These are phyloP conservation scores for Pinna nobilis DNA, from an alignment of 1,140 invertebrate species.

Conservation along the genomic window DNA sequence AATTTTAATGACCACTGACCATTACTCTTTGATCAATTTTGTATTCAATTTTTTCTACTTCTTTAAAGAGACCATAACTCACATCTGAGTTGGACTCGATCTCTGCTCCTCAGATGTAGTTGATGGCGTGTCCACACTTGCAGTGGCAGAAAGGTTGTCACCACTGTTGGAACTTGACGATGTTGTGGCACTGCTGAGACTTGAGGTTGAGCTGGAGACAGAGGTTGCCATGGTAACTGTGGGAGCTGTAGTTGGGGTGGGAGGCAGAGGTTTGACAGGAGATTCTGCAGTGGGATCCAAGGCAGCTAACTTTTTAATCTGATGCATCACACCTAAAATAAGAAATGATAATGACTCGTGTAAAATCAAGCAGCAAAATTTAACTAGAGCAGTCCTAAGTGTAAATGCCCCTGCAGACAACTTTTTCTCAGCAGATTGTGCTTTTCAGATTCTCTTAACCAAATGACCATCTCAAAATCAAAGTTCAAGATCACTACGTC, in stretches of 20 bases:
- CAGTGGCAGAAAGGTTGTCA: constrained; percentile 27
- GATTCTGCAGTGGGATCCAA: constrained; percentile 43
- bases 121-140: constrained; percentile 35
- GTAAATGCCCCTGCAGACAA: no score
- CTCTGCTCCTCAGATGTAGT: constrained; percentile 57
- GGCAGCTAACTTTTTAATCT: constrained; percentile 80
- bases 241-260: constrained; percentile 13
- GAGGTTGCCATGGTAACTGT: constrained; percentile 20
- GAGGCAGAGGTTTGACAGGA: constrained; percentile 46
- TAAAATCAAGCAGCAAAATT: constrained; percentile 4
- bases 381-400: no score
- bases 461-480: no score
- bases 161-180: constrained; percentile 45
- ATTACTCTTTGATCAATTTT: no score
- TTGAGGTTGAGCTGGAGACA: constrained; percentile 48
- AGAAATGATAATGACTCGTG: neutral
- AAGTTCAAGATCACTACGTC: no score
- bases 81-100: constrained; percentile 77
- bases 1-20: no score
- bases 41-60: no score
- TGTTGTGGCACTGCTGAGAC: constrained; percentile 51
- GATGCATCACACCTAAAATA: constrained; percentile 87
- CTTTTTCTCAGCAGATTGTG: no score
- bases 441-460: no score
- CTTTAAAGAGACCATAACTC: constrained; percentile 54